These are phyloP conservation scores for Rhizomys pruinosus DNA, from an alignment of 2,113 vertebrate genomes.

Conservation along the genomic window DNA sequence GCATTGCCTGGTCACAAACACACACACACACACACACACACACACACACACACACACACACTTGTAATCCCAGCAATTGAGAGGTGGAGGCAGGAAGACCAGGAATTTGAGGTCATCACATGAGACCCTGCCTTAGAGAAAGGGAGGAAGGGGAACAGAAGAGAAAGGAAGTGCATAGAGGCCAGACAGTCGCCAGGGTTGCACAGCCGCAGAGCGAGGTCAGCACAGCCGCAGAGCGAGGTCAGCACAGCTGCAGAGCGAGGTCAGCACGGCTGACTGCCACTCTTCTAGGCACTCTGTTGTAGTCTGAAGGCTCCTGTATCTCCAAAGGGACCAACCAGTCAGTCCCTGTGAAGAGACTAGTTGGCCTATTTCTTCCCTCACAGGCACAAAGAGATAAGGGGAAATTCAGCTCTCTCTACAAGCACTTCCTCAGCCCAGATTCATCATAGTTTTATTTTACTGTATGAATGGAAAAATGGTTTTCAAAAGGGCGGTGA, in stretches of 20 bases:
- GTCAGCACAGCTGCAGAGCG: neutral
- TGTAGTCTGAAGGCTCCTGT: fast-evolving
- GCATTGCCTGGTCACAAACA: too few species aligned
- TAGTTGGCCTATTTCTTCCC: neutral
- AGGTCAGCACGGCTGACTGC: neutral
- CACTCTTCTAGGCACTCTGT: neutral
- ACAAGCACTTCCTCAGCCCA: neutral
- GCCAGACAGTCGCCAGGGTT: neutral
- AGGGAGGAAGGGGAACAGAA: neutral
- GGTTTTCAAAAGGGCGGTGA: neutral
- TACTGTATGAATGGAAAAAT: neutral
- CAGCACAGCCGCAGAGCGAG: too few species aligned
- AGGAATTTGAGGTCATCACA: neutral
- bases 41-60: too few species aligned
- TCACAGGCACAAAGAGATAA: neutral
- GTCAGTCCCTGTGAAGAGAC: neutral
- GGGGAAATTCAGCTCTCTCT: neutral
- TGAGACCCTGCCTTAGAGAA: neutral
- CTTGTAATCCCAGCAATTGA: neutral
- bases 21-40: too few species aligned
- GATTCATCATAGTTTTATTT: neutral
- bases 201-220: too few species aligned
- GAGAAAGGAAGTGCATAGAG: too few species aligned
- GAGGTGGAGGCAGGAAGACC: neutral
- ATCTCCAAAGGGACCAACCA: neutral